Base-by-base conservation (phyloP, 1,140 invertebrate species). In the Solenopsis fugax region DNA sequence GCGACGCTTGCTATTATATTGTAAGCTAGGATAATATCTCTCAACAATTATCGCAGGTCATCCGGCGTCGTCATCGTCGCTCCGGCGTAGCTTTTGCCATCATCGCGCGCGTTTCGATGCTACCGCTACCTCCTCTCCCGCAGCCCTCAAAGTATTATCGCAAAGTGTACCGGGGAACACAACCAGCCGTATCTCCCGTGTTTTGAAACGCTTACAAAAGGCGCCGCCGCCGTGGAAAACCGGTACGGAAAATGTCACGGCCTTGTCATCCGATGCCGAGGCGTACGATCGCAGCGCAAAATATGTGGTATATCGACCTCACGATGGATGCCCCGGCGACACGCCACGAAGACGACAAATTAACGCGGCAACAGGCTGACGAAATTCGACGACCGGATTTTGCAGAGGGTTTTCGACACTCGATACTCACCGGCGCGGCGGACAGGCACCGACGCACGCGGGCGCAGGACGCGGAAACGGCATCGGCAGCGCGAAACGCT, bases 231-330 rank as follows among this genome's bases (percentile, higher is more conserved):
- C 72, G 85, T 87, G 90, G 85, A 91, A 93, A 94, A 92, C 90
- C 89, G 90, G 88, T 91, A 89, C 87, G 89, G 92, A 93, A 93
- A 94, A 93, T 90, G 91, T 90, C 90, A 91, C 81, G 92, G 89
- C 91, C 91, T 92, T 87, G 72, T 86, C 76, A 90, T 50, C 45
- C 37, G 41, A 18, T 21, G 48, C n/a, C 81, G 69, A n/a, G 48
- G 48, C 48, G 48, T 9, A 1, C 56, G 34, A 73, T 65, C 58
- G 71, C 24, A 4, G 29, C 58, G 75, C 10, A 65, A 80, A 52
- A 67, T 67, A 18, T 41, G 41, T 3, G 54, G 62, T 65, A 65
- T 65, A 65, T 65, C 64, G 37, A 67, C 64, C 64, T 45, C 21
- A 64, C 29, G 29, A 29, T 29, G 29, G 29, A 29, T 29, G 29